phyloP scores from a whole-genome alignment of 2,113 vertebrate species.

The Plecturocebus donacophilus region DNA sequence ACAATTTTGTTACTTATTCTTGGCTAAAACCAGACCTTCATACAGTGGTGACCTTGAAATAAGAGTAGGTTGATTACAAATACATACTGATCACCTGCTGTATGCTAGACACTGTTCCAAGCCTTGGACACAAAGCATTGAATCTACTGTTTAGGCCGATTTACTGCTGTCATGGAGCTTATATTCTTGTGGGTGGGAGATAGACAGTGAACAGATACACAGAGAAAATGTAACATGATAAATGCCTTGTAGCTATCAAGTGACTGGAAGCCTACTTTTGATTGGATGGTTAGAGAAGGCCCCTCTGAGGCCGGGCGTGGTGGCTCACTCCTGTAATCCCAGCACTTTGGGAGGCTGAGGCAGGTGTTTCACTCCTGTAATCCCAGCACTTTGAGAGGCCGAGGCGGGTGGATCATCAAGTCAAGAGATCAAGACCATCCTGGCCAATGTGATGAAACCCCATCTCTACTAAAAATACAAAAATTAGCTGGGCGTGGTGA shows the following conservation, averaged over 20 bases:
- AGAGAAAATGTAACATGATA: not conserved
- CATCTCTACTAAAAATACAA: too few relatives aligned
- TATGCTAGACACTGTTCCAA: not conserved
- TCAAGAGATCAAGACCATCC: too few relatives aligned
- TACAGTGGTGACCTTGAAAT: not conserved
- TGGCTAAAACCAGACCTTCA: constrained; percentile 24
- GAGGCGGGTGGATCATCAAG: too few relatives aligned
- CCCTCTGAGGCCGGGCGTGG: not conserved
- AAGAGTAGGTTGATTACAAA: not conserved
- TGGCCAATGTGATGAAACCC: too few relatives aligned
- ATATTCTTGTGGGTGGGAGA: not conserved
- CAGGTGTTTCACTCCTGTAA: too few relatives aligned
- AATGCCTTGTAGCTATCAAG: not conserved
- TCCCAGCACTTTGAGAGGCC: too few relatives aligned
- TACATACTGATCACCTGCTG: not conserved
- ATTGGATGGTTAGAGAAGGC: not conserved
- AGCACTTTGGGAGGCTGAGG: too few relatives aligned
- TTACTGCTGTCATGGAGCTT: not conserved
- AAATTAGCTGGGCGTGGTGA: too few relatives aligned
- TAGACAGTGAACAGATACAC: not conserved
- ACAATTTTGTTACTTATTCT: constrained; percentile 6
- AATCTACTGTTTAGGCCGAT: not conserved
- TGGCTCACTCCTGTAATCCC: too few relatives aligned
- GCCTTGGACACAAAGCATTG: not conserved
- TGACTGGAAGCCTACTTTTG: not conserved